Conservation (phyloP, 2,888 invertebrate genomes). For the Agonopterix arenella region DNA sequence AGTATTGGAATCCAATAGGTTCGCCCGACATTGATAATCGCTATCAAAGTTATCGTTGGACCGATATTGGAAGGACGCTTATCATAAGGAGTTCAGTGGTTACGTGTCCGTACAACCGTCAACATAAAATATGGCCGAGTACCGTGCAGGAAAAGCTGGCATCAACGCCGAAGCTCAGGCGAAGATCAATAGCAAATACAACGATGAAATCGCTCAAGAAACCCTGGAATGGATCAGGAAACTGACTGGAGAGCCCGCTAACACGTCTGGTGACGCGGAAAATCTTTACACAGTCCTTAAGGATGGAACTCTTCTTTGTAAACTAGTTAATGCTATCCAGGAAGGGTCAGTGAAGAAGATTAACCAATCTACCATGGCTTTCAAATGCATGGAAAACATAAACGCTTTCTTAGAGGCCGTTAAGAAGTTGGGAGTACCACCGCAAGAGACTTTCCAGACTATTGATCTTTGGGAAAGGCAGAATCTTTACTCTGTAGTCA, state of each 20-base stretch:
- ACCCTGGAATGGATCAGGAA: slow-evolving; percentile 94
- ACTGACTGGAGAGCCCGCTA: slow-evolving; percentile 88
- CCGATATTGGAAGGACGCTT: slow-evolving; percentile 53
- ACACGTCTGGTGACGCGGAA: slow-evolving; percentile 91
- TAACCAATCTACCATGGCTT: slow-evolving; percentile 93
- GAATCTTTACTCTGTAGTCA: slow-evolving; percentile 97
- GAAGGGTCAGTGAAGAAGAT: slow-evolving; percentile 94
- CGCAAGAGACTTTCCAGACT: slow-evolving; percentile 98
- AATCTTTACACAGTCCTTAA: slow-evolving; percentile 93
- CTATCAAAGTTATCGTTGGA: slow-evolving; percentile 31
- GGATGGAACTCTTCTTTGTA: slow-evolving; percentile 94
- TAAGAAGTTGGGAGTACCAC: slow-evolving; percentile 91
- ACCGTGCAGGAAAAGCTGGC: slow-evolving; percentile 68
- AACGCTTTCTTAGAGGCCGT: slow-evolving; percentile 93
- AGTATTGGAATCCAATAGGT: slow-evolving; percentile 9
- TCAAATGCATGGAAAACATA: slow-evolving; percentile 99
- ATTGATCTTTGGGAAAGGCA: slow-evolving; percentile 98
- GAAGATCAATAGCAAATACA: slow-evolving; percentile 96
- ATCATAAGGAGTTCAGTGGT: slow-evolving; percentile 64
- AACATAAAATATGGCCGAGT: slow-evolving; percentile 66
- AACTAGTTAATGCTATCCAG: slow-evolving; percentile 89
- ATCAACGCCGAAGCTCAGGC: slow-evolving; percentile 71
- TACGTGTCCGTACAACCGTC: slow-evolving; percentile 55
- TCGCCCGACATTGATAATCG: not conserved
- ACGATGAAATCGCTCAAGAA: slow-evolving; percentile 93